A percentile compares a stretch with the other conserved stretches of the same genome.
Evolutionary conservation across 2,888 invertebrate genomes (phyloP).

Genomic region (Neoitamus cyanurus): DNA sequence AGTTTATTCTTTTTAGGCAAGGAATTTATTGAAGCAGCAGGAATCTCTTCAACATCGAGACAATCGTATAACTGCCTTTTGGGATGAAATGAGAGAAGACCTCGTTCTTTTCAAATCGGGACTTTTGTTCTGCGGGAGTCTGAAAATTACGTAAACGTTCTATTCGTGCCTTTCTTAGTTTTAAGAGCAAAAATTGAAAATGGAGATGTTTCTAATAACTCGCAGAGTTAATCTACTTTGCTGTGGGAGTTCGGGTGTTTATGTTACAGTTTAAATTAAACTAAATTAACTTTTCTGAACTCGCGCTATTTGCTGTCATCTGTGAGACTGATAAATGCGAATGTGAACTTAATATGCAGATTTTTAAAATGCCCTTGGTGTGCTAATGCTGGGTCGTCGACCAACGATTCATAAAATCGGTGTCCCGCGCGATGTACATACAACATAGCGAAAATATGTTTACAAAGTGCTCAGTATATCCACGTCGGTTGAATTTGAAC

Average conservation of each 20-base stretch:
- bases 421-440: too few species aligned
- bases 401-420: too few species aligned
- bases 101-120: neutral
- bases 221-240: neutral
- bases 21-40: constrained; percentile 3
- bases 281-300: neutral
- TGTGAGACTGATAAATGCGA: too few species aligned
- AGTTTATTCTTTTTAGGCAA: constrained; percentile 21
- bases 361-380: too few species aligned
- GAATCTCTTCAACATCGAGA: neutral
- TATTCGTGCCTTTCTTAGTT: neutral
- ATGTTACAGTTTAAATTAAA: neutral
- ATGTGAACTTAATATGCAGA: too few species aligned
- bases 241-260: neutral
- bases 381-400: too few species aligned
- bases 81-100: neutral
- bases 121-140: neutral
- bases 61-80: constrained; percentile 24
- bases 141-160: neutral
- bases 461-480: too few species aligned
- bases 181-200: neutral
- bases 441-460: too few species aligned
- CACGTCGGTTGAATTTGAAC: too few species aligned
- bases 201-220: neutral
- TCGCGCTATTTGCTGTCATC: too few species aligned